Evolutionary conservation across 2,888 invertebrate genomes (phyloP).

Genomic region (Apomyelois bistriatella): DNA sequence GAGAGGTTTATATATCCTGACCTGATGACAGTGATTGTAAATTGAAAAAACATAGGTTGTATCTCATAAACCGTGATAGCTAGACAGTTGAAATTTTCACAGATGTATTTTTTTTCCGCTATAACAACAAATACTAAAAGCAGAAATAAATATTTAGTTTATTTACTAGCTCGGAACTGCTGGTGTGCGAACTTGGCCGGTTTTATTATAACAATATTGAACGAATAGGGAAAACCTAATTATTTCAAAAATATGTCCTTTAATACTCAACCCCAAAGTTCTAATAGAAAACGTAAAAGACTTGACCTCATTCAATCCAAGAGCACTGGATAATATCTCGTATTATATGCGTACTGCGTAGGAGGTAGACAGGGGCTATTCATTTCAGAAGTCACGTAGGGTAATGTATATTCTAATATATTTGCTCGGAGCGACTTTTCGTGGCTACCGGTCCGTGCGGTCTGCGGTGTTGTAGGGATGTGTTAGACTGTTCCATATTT

Average conservation of each 20-base stretch:
- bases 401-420: constrained; percentile 81
- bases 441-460: constrained; percentile 75
- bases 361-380: constrained; percentile 57
- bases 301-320: constrained; percentile 14
- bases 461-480: constrained; percentile 64
- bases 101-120: too few species aligned
- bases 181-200: too few species aligned
- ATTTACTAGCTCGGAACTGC: too few species aligned
- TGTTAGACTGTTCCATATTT: neutral
- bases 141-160: too few species aligned
- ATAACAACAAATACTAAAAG: too few species aligned
- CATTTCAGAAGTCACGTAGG: constrained; percentile 73
- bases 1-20: too few species aligned
- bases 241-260: neutral
- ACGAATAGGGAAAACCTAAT: neutral
- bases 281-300: neutral
- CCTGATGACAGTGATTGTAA: too few species aligned
- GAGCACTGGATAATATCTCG: constrained; percentile 20
- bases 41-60: too few species aligned
- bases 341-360: constrained; percentile 33
- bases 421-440: constrained; percentile 77
- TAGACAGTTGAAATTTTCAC: too few species aligned
- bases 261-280: neutral
- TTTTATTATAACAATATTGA: too few species aligned
- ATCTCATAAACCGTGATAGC: too few species aligned